Percentiles rank a stretch among this genome's conserved stretches.
Conservation (phyloP, 1,140 invertebrate species). For the Drosophila jambulina region DNA sequence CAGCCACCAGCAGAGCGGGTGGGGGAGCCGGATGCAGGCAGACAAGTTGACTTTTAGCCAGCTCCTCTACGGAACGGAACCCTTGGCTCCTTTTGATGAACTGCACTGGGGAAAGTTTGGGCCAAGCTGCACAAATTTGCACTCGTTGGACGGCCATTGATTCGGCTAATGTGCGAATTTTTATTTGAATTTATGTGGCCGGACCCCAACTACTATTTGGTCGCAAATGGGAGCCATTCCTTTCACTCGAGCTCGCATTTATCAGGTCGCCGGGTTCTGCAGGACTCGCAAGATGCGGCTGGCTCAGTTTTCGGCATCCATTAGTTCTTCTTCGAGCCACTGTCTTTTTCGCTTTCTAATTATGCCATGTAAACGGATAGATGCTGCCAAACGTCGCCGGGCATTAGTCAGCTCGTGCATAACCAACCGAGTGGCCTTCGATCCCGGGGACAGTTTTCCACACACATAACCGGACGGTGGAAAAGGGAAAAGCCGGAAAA, state of each 20-base stretch:
- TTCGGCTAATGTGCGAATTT: conserved; percentile 74
- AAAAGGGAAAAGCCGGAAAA: not conserved
- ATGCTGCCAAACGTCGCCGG: conserved; percentile 46
- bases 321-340: conserved; percentile 44
- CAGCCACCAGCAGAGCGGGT: conserved; percentile 25
- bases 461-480: not conserved
- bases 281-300: conserved; percentile 16
- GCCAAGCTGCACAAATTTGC: conserved; percentile 73
- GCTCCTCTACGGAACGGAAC: not conserved
- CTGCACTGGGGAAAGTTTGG: conserved; percentile 66
- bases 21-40: conserved; percentile 5
- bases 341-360: conserved; percentile 71
- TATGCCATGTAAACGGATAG: conserved; percentile 67
- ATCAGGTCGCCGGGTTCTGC: conserved; percentile 24
- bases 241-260: conserved; percentile 36
- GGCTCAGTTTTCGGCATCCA: conserved; percentile 63
- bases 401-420: conserved; percentile 75
- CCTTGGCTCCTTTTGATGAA: conserved; percentile 68
- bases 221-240: conserved; percentile 32
- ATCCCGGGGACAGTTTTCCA: conserved; percentile 29
- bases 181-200: conserved; percentile 72
- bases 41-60: conserved; percentile 62
- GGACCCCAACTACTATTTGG: conserved; percentile 24
- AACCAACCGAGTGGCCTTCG: conserved; percentile 46
- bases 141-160: conserved; percentile 40